Evolutionary conservation across 2,113 vertebrate genomes (phyloP), one percentile per base, ranked within the genome.

Genomic region (Alethe castanea): DNA sequence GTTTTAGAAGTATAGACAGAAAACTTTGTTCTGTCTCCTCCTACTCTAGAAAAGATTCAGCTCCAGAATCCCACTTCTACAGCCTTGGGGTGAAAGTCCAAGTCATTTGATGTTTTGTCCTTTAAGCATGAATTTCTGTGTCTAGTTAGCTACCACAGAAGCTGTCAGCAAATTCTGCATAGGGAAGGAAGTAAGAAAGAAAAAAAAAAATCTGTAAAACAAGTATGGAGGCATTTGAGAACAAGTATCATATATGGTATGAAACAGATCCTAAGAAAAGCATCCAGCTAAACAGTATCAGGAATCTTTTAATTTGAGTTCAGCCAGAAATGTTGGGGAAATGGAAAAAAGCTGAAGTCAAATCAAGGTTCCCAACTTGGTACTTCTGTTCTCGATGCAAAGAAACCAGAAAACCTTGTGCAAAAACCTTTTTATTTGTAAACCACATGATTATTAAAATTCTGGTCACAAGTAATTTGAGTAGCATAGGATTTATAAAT

Each of bases 121-220:
- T 45, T 45, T 73, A 61, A 90, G 15, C 36, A 54, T 25, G 52
- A 69, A 23, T 83, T 66, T 12, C 88, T 92, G 54, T 31, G 24
- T 81, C 38, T 48, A 54, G 50, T 53, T 81, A 78, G 20, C 48
- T 90, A 33, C 23, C 35, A 74, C 28, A 66, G 66, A 88, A 66
- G 45, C 36, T 88, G 73, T 48, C 86, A 92, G 42, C 3, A 81
- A 94, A 85, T 66, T 69, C 38, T 92, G 28, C 28, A 61, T 10
- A 70, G 29, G 19, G 28, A n/a, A 81, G n/a, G 19, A 90, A 92
- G 11, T 5, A 84, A 87, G 24, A 7, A 56, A 73, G 20, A 52
- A 38, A 31, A 57, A 45, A 45, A 45, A 73, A 42, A 19, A 8
- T 11, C 35, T 24, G 11, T 56, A 40, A 84, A 87, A 69, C 4